Evolutionary conservation across 2,113 vertebrate species (phyloP).

Genomic region (Calypte anna): DNA sequence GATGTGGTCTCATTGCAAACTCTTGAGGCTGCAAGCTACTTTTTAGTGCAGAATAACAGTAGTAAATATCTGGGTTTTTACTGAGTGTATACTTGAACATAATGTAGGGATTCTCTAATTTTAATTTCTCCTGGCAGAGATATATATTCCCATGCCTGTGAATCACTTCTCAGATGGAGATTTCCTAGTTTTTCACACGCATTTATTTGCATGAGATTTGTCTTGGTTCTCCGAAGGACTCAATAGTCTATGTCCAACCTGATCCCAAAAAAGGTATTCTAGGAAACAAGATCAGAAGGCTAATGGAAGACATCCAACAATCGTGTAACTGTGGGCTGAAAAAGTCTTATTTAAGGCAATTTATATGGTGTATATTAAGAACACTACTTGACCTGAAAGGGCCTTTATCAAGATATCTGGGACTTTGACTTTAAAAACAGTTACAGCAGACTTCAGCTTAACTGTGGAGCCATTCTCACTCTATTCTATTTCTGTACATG

Average conservation of each 20-base stretch:
- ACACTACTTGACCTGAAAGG: constrained; percentile 20
- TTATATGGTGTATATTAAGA: constrained; percentile 3
- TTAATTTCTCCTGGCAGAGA: background rate
- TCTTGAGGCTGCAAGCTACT: background rate
- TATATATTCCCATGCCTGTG: background rate
- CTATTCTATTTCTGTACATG: constrained; percentile 65
- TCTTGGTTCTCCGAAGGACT: background rate
- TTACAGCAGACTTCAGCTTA: constrained; percentile 41
- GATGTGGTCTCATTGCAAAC: background rate
- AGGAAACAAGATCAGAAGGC: background rate
- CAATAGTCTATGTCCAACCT: background rate
- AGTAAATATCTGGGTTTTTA: background rate
- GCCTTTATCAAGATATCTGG: constrained; percentile 24
- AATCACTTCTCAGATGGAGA: background rate
- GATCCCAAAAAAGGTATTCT: background rate
- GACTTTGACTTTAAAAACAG: constrained; percentile 40
- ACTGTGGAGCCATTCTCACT: constrained; percentile 57
- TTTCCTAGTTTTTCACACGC: background rate
- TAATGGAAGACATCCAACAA: background rate
- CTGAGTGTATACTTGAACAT: background rate
- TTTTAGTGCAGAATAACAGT: background rate
- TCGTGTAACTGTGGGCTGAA: background rate
- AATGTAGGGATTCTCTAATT: background rate
- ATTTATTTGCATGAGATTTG: background rate
- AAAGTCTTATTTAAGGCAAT: constrained; percentile 11